A percentile compares a stretch with the other conserved stretches of the same genome.
phyloP scores from a whole-genome alignment of 2,888 invertebrate species.

The Antitype chi region DNA sequence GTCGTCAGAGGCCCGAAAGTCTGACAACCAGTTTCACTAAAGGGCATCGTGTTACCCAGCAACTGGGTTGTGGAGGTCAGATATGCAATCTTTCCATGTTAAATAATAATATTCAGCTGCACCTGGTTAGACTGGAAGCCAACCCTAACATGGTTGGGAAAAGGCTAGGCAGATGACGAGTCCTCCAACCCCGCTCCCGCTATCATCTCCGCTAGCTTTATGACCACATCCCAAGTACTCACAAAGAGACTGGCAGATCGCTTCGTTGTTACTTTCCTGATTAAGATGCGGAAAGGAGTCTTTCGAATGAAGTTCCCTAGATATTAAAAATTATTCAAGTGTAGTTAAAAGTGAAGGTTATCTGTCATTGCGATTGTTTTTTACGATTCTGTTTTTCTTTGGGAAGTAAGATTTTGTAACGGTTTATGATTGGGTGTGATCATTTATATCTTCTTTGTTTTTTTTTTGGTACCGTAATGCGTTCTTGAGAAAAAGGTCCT shows the following conservation, averaged over 20 bases:
- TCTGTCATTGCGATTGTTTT: constrained; percentile 12
- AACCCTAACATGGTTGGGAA: too few relatives aligned
- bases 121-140: too few relatives aligned
- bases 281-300: constrained; percentile 49
- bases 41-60: too few relatives aligned
- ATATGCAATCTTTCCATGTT: too few relatives aligned
- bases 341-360: constrained; percentile 37
- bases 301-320: constrained; percentile 44
- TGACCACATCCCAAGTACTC: background rate
- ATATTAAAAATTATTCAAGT: constrained; percentile 64
- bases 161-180: too few relatives aligned
- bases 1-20: too few relatives aligned
- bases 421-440: background rate
- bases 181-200: background rate
- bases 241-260: constrained; percentile 57
- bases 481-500: too few relatives aligned
- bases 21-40: too few relatives aligned
- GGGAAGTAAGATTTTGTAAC: background rate
- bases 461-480: background rate
- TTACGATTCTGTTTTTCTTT: background rate
- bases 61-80: too few relatives aligned
- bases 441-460: background rate
- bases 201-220: background rate
- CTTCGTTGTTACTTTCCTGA: constrained; percentile 56
- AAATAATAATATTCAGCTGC: too few relatives aligned